Evolutionary conservation across 2,113 vertebrate genomes (phyloP), one percentile per base, ranked within the genome.

Genomic region (Donacobius atricapilla): DNA sequence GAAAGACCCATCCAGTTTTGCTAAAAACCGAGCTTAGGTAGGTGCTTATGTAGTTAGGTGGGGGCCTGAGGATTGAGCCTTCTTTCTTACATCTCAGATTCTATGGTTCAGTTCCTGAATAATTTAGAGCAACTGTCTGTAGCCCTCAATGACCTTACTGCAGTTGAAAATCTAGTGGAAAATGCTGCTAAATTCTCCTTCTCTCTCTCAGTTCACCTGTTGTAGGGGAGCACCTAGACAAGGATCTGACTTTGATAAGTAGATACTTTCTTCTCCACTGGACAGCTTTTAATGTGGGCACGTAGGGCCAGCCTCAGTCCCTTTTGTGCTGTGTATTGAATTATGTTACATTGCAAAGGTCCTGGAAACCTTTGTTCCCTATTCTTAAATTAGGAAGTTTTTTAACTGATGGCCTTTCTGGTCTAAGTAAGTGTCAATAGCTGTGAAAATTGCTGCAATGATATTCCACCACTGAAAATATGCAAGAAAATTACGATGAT

Each of bases 281-380:
- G 28, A 47, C 10, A 33, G 13, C 21, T 83, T 86, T 66, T 50
- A 13, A 54, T 3, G 3, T 35, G 23, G 54, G 19, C 50, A 61
- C 0, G 0, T 37, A 58, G 24, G 17, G 24, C 18, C 33, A 56
- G 5, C 58, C 40, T 73, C 25, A 63, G 27, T 19, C 11, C 15
- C 4, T 75, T 89, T 66, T 42, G 22, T 87, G 31, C 8, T 0
- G 0, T 39, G 3, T 39, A 11, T 37, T 89, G 56, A 61, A 58
- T 63, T 66, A 42, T 0, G 2, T 64, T 68, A 21, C 5, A 8
- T 60, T 44, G 31, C 44, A 75, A 44, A 82, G 22, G 28, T 76
- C 24, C 15, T 87, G 54, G 40, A 83, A 91, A 56, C 4, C 13
- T 63, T 63, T 54, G 9, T 50, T 83, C 27, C 11, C 20, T 83